Percentiles rank a stretch among this genome's conserved stretches.
These are phyloP conservation scores for Drosophila neocordata DNA, from an alignment of 1,140 invertebrate genomes.

Conservation along the genomic window DNA sequence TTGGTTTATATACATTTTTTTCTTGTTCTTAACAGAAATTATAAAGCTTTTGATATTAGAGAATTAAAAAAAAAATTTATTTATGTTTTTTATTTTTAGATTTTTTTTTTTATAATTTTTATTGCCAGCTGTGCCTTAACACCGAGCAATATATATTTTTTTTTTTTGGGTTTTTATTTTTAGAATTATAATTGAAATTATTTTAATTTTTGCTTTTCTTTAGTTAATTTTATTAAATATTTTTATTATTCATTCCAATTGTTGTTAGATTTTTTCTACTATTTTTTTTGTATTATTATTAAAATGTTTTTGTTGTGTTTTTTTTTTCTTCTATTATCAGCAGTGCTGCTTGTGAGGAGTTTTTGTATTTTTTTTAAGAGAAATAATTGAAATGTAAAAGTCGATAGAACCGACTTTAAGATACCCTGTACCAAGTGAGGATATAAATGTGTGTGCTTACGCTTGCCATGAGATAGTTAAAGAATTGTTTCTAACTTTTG, in stretches of 20 bases:
- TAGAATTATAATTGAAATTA: constrained; percentile 12
- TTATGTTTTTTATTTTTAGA: constrained; percentile 5
- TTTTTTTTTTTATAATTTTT: constrained; percentile 2
- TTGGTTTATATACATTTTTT: constrained; percentile 5
- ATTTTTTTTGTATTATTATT: constrained; percentile 32
- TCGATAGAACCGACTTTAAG: constrained; percentile 13
- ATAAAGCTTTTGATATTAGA: constrained; percentile 43
- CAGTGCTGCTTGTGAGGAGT: constrained; percentile 55
- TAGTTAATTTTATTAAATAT: constrained; percentile 28
- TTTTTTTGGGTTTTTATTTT: constrained; percentile 2
- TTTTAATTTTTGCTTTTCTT: constrained; percentile 1
- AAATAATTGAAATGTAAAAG: constrained; percentile 26
- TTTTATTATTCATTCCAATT: constrained; percentile 10
- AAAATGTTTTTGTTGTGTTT: constrained; percentile 31
- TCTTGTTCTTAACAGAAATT: constrained; percentile 1
- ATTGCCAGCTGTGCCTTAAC: too few species aligned
- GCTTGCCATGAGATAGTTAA: too few species aligned
- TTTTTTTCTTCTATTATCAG: constrained; percentile 39
- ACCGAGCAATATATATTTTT: too few species aligned
- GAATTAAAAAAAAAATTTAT: constrained; percentile 48
- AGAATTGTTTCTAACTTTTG: too few species aligned
- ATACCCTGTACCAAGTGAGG: constrained; percentile 2
- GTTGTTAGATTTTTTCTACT: constrained; percentile 37
- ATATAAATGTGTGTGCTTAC: too few species aligned
- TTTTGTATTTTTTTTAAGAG: too few species aligned